These are phyloP conservation scores for Microcaecilia unicolor DNA, from an alignment of 2,797 vertebrate species.

Conservation along the genomic window DNA sequence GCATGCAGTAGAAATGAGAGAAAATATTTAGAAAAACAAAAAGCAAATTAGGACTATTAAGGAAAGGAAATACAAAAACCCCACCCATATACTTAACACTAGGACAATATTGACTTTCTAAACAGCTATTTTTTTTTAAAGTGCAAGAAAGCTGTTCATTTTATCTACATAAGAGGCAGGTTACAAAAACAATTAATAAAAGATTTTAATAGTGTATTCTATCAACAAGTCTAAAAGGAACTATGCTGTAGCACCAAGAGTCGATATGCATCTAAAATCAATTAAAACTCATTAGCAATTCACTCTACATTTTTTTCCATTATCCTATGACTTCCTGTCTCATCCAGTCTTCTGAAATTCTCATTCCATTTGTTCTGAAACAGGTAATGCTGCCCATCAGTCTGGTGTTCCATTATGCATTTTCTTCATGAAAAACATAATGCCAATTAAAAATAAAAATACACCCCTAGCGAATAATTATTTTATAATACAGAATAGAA, in stretches of 20 bases:
- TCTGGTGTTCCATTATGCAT: no score
- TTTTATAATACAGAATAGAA: no score
- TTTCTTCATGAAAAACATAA: no score
- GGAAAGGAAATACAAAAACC: slow-evolving; percentile 20
- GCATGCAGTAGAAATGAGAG: slow-evolving; percentile 27
- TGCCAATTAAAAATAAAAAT: no score
- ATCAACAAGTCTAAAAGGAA: slow-evolving; percentile 35
- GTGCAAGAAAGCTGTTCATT: slow-evolving; percentile 47
- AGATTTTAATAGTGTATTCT: slow-evolving; percentile 32
- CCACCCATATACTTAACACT: slow-evolving; percentile 18
- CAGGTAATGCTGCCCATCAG: neutral
- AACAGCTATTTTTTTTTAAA: slow-evolving; percentile 38
- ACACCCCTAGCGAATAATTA: no score
- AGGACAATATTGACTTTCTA: slow-evolving; percentile 34
- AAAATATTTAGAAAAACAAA: neutral
- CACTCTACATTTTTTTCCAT: slow-evolving; percentile 10
- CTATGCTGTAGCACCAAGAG: slow-evolving; percentile 46
- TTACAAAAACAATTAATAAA: slow-evolving; percentile 1
- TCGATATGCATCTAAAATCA: slow-evolving; percentile 26
- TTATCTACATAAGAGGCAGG: slow-evolving; percentile 30
- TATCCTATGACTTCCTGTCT: slow-evolving; percentile 4
- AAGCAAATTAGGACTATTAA: slow-evolving; percentile 10
- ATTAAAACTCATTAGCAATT: slow-evolving; percentile 14
- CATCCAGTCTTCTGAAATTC: neutral
- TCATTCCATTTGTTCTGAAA: neutral